phyloP scores from a whole-genome alignment of 2,113 vertebrate genomes.

The Toxotes jaculatrix region DNA sequence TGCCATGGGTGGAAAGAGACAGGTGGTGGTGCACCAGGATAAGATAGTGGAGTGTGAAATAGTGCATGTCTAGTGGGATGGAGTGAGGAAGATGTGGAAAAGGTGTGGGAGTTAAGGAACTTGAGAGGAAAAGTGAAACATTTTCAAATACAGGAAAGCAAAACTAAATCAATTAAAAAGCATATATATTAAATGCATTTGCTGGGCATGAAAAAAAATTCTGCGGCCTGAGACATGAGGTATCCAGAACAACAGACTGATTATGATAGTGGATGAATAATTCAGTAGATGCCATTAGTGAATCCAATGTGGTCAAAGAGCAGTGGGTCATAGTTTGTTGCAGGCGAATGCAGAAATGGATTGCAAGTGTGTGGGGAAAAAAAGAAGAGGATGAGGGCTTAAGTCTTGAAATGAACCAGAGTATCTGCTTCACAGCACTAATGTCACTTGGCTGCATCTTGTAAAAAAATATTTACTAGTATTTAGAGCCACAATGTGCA shows the following conservation, averaged over 20 bases:
- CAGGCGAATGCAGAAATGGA: background rate
- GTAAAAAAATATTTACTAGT: background rate
- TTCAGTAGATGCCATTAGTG: conserved; percentile 44
- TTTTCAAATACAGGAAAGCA: background rate
- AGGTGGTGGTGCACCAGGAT: conserved; percentile 32
- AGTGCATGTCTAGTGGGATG: background rate
- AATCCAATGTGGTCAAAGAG: conserved; percentile 10
- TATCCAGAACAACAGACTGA: background rate
- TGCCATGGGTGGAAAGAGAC: conserved; percentile 11
- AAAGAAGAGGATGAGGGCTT: background rate
- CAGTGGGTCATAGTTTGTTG: background rate
- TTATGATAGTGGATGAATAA: conserved; percentile 25
- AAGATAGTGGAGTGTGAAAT: background rate
- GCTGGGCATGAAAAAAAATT: background rate
- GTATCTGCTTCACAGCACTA: background rate
- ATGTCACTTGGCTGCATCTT: background rate
- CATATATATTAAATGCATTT: background rate
- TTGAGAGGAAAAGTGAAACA: background rate
- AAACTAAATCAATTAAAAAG: background rate
- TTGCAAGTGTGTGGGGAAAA: background rate
- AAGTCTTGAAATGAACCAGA: background rate
- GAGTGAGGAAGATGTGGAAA: background rate
- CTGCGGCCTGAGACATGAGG: background rate
- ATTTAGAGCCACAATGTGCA: background rate
- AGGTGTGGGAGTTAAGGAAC: background rate